Evolutionary conservation across 2,888 invertebrate genomes (phyloP), one percentile per base, ranked within the genome.

Genomic region (Papilio demoleus): DNA sequence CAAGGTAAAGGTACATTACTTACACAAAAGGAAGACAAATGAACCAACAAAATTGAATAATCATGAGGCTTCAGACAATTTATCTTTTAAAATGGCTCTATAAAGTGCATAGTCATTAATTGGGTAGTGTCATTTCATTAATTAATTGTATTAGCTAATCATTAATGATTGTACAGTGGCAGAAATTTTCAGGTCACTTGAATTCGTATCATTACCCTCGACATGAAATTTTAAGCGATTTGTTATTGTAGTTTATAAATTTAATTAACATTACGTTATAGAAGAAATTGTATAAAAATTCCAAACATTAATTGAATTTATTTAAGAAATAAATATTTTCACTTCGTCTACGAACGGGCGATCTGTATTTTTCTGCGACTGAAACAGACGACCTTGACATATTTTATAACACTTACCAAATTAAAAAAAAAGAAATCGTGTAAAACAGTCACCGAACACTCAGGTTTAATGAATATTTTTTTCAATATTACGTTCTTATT

Each of bases 1-100:
- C 8, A 56, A 56, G 24, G 31, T 17, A 22, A 50, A 56, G 31
- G 31, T 56, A 56, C 53, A 56, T 56, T 56, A 56, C 31, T 56
- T 31, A 56, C 9, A 56, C 53, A 56, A 56, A 56, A 31, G 31
- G 53, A 56, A 17, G 53, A 56, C 31, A 31, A 56, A 56, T 56
- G 31, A 56, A 56, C 8, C 22, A 24, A 56, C 53, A 3, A 31
- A 56, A 31, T 56, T 31, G 27, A 31, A 31, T 17, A n/a, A 56
- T 56, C 17, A 31, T 17, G 2, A 56, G 31, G 9, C 17, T 2
- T 12, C 0, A 17, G n/a, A 31, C 53, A 56, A 56, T 56, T 56
- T 56, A 31, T n/a, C 9, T 56, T 31, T 31, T 31, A 56, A 56
- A 27, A 53, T 53, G 24, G 14, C 6, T 4, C 27, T 24, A 14